Conservation (phyloP, 1,140 invertebrate species). For the Nautilus pompilius region DNA sequence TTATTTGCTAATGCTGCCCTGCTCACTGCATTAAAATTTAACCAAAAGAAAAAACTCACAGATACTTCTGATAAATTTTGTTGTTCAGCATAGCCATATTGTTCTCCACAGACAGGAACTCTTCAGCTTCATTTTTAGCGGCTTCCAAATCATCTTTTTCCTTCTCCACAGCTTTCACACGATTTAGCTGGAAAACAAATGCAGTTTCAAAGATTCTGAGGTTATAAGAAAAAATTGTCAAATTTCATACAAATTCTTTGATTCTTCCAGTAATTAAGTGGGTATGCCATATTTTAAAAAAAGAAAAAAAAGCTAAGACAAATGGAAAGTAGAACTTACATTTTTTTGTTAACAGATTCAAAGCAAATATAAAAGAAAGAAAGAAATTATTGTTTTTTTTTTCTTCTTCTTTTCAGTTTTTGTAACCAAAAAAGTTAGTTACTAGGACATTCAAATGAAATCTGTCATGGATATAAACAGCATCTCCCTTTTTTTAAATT, state of each 20-base stretch:
- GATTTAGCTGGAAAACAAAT: slow-evolving; percentile 63
- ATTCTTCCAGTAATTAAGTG: background rate
- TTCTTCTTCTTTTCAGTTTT: background rate
- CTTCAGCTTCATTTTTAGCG: slow-evolving; percentile 82
- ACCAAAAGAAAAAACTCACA: slow-evolving; percentile 51
- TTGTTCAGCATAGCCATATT: slow-evolving; percentile 67
- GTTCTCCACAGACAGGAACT: slow-evolving; percentile 79
- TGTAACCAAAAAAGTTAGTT: too few species aligned
- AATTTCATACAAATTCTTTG: background rate
- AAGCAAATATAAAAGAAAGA: background rate
- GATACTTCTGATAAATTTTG: slow-evolving; percentile 64
- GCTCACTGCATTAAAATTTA: too few species aligned
- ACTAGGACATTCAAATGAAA: too few species aligned
- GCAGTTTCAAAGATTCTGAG: background rate
- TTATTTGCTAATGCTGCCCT: too few species aligned
- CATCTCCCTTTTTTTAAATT: too few species aligned
- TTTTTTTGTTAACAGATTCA: background rate
- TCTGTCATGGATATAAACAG: too few species aligned
- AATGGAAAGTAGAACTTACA: background rate
- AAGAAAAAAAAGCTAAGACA: background rate
- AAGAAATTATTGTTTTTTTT: background rate
- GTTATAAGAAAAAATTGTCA: background rate
- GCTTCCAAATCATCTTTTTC: slow-evolving; percentile 83
- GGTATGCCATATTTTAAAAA: background rate
- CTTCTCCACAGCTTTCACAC: slow-evolving; percentile 84